Evolutionary conservation across 2,113 vertebrate species (phyloP), one percentile per base, ranked within the genome.

Genomic region (Chroicocephalus ridibundus): DNA sequence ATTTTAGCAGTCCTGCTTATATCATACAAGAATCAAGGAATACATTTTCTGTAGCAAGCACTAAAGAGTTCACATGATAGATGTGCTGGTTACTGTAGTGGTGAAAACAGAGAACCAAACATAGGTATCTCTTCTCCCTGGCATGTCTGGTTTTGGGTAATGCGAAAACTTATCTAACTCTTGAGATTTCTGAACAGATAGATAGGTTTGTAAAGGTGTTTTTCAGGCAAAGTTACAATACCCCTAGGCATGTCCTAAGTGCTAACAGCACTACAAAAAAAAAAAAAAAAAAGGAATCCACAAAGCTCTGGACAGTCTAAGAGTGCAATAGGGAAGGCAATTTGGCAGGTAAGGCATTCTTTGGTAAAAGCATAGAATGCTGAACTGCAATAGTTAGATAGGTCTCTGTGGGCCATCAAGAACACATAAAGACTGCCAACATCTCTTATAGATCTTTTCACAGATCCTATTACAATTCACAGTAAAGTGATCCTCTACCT

Each of bases 351-450:
- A 64, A 78, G 69, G 29, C 55, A 55, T 89, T 95, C 72, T 93
- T 77, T 89, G 80, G 65, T 82, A 58, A 40, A 94, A 78, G 29
- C 42, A 38, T 7, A 75, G 60, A 78, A 47, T 84, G 46, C 62
- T 94, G 91, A 95, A 84, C 36, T 77, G 80, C 80, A 83, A 55
- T 90, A 88, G 88, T 88, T 95, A 81, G 38, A 69, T 74, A 47
- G 10, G 61, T 88, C 94, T 94, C 95, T 78, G 40, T 74, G 72
- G 94, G 64, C 91, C 91, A 91, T 96, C 86, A 78, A 66, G 93
- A 96, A 76, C 93, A 75, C 60, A 86, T 94, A 94, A 96, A 94
- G 86, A 75, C 95, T 96, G 86, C 89, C 95, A 96, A 94, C 65
- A 68, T 68, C 52, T 95, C 91, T 97, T 94, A 94, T 8, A 96